Evolutionary conservation across 2,888 invertebrate species (phyloP), one percentile per base, ranked within the genome.

Genomic region (Netelia inedita): DNA sequence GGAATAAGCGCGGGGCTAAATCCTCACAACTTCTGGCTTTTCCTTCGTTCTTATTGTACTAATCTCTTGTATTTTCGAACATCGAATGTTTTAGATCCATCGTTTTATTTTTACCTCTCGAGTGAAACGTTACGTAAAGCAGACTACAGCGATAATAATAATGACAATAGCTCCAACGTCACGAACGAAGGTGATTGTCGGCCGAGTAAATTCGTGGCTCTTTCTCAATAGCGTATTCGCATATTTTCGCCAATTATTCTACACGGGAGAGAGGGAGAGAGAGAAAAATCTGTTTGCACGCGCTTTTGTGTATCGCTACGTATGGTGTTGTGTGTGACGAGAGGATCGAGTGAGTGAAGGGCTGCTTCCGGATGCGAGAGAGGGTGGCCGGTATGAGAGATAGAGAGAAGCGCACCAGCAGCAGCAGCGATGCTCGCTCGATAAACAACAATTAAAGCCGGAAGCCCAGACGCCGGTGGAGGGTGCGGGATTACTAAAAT

Each of bases 391-490:
- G 74, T 71, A 82, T 63, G 50, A 50, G 68, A 63, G 57, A 50
- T 55, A 68, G 86, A 76, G 53, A 61, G 53, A 71, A 80, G 76
- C 75, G 74, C 76, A 72, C 74, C 63, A 61, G 73, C 72, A 79
- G 81, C 82, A 72, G 74, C 46, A 80, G 79, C 76, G 86, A 88
- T 80, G 81, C 80, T 85, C 88, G 88, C 88, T 91, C 89, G 87
- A 91, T 89, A 88, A 89, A 89, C 90, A 89, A 89, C 90, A 90
- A 91, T 90, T 91, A 89, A 89, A 88, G 82, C 83, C 82, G 87
- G 87, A 87, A 88, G 87, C 88, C 78, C 68, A 71, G 72, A 79
- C 81, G 84, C 83, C 10, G 69, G 74, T 23, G 11, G 63, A 71
- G 76, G 57, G 78, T 79, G 79, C 83, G 83, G 80, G 80, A 86